These are phyloP conservation scores for Antheraea pernyi DNA, from an alignment of 1,140 invertebrate species.

Conservation along the genomic window DNA sequence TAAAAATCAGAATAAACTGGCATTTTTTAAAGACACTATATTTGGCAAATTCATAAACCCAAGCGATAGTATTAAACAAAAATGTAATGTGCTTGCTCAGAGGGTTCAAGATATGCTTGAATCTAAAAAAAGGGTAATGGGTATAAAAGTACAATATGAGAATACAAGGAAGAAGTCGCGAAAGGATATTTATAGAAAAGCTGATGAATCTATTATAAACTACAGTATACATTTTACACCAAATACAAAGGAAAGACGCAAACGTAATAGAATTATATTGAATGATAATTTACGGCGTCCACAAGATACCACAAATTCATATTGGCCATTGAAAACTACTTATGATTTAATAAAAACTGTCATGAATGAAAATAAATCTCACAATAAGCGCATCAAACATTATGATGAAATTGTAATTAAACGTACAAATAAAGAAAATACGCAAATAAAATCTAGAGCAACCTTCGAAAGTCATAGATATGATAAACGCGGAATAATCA, in stretches of 20 bases:
- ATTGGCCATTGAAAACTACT: conserved; percentile 25
- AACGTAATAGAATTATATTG: background rate
- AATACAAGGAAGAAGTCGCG: background rate
- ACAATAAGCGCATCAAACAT: background rate
- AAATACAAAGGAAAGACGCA: background rate
- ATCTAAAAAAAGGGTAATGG: background rate
- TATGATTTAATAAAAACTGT: conserved; percentile 46
- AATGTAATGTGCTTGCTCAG: conserved; percentile 16
- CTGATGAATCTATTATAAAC: background rate
- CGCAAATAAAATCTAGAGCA: conserved; percentile 14
- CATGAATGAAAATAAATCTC: conserved; percentile 10
- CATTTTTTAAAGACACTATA: conserved; percentile 15
- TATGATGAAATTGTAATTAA: background rate
- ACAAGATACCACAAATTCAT: background rate
- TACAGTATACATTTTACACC: background rate
- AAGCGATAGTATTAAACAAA: conserved; percentile 24
- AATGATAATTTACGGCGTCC: background rate
- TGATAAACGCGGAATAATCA: conserved; percentile 9
- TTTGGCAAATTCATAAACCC: conserved; percentile 27
- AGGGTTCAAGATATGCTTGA: background rate
- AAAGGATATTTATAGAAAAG: background rate
- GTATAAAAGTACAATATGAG: background rate
- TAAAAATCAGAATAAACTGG: conserved; percentile 1
- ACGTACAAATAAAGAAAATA: background rate
- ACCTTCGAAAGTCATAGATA: conserved; percentile 40